phyloP scores from a whole-genome alignment of 1,140 invertebrate species.

The Hyposmocoma kahamanoa region DNA sequence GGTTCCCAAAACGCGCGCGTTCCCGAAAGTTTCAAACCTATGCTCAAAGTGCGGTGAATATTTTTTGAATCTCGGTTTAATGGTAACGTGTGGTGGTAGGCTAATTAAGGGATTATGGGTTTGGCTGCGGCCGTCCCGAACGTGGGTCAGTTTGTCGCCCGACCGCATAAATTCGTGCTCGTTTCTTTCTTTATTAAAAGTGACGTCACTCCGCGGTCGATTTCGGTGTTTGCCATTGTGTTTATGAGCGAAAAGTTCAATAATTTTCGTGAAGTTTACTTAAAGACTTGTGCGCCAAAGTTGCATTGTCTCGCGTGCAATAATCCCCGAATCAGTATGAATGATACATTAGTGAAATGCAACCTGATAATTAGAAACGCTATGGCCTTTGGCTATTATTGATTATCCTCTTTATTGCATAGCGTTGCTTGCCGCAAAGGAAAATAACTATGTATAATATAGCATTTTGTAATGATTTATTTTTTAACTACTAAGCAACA shows the following conservation, averaged over 20 bases:
- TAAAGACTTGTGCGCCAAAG: constrained; percentile 14
- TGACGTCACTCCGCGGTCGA: constrained; percentile 61
- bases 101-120: constrained; percentile 56
- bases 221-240: constrained; percentile 18
- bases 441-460: too few species aligned
- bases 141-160: constrained; percentile 45
- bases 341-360: constrained; percentile 1
- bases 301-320: constrained; percentile 60
- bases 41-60: constrained; percentile 28
- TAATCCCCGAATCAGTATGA: background rate
- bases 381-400: constrained; percentile 32
- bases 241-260: constrained; percentile 1
- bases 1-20: constrained; percentile 25
- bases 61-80: constrained; percentile 9
- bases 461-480: too few species aligned
- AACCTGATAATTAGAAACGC: constrained; percentile 13
- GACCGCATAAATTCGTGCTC: constrained; percentile 52
- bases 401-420: constrained; percentile 28
- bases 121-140: constrained; percentile 40
- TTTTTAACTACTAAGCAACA: too few species aligned
- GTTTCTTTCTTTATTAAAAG: constrained; percentile 61
- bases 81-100: constrained; percentile 35
- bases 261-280: background rate
- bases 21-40: constrained; percentile 13
- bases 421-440: too few species aligned